Percentiles rank a stretch among this genome's conserved stretches.
Evolutionary conservation across 2,888 invertebrate genomes (phyloP).

Genomic region (Catotricha subobsoleta): DNA sequence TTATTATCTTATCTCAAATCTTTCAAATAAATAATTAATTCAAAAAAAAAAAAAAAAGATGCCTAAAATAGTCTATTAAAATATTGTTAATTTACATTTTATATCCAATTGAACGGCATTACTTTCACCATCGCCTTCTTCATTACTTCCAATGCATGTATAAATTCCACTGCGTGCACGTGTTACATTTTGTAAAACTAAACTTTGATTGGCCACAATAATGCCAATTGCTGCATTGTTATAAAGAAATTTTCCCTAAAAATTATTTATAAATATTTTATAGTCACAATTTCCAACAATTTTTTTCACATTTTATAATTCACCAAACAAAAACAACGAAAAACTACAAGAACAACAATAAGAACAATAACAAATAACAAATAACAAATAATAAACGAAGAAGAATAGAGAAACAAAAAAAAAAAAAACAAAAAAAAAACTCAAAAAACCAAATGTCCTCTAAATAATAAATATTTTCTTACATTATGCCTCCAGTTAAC

Average conservation of each 20-base stretch:
- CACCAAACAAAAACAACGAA: too few species aligned
- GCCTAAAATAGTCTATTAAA: not conserved
- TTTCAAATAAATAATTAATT: not conserved
- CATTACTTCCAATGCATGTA: constrained; percentile 60
- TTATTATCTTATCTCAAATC: not conserved
- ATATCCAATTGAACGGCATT: constrained; percentile 53
- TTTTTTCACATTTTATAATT: too few species aligned
- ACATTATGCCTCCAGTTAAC: constrained; percentile 53
- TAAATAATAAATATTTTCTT: constrained; percentile 19
- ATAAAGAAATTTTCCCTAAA: constrained; percentile 42
- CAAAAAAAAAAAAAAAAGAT: constrained; percentile 1
- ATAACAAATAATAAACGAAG: too few species aligned
- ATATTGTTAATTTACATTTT: constrained; percentile 43
- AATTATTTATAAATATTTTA: too few species aligned
- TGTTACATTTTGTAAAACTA: constrained; percentile 60
- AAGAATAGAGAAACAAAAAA: too few species aligned
- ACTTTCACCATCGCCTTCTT: constrained; percentile 59
- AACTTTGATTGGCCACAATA: constrained; percentile 62
- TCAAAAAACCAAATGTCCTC: too few species aligned
- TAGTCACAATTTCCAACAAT: too few species aligned
- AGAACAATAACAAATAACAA: too few species aligned
- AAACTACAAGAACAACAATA: too few species aligned
- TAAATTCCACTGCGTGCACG: constrained; percentile 53
- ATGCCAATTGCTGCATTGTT: constrained; percentile 59
- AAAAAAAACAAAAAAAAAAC: too few species aligned